Evolutionary conservation across 2,113 vertebrate genomes (phyloP).

Genomic region (Hippocampus comes): DNA sequence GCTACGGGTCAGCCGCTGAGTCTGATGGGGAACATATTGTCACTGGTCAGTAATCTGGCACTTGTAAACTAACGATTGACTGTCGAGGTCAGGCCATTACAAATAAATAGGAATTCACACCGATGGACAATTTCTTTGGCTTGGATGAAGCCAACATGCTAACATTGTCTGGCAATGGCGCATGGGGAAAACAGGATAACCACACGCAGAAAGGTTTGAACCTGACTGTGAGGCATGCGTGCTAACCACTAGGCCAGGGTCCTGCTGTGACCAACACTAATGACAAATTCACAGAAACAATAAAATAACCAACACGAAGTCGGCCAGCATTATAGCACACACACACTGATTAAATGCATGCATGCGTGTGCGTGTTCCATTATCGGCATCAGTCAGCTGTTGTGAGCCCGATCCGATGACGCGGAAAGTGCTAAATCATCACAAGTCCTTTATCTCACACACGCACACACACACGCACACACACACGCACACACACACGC

Average conservation of each 20-base stretch:
- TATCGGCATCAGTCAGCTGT: slow-evolving; percentile 36
- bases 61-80: too few relatives aligned
- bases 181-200: too few relatives aligned
- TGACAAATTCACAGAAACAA: background rate
- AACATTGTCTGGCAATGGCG: background rate
- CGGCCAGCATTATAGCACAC: background rate
- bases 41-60: too few relatives aligned
- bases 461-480: background rate
- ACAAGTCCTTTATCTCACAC: background rate
- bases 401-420: slow-evolving; percentile 18
- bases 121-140: background rate
- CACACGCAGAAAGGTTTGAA: too few relatives aligned
- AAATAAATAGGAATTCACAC: too few relatives aligned
- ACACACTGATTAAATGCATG: background rate
- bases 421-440: slow-evolving; percentile 33
- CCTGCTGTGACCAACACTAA: too few relatives aligned
- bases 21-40: slow-evolving; percentile 61
- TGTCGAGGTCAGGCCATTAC: too few relatives aligned
- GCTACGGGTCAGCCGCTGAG: slow-evolving; percentile 77
- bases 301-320: background rate
- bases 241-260: too few relatives aligned
- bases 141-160: background rate
- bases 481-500: background rate
- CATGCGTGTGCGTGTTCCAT: background rate
- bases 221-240: too few relatives aligned